These are phyloP conservation scores for Mimumesa dahlbomi DNA, from an alignment of 2,888 invertebrate genomes.

Conservation along the genomic window DNA sequence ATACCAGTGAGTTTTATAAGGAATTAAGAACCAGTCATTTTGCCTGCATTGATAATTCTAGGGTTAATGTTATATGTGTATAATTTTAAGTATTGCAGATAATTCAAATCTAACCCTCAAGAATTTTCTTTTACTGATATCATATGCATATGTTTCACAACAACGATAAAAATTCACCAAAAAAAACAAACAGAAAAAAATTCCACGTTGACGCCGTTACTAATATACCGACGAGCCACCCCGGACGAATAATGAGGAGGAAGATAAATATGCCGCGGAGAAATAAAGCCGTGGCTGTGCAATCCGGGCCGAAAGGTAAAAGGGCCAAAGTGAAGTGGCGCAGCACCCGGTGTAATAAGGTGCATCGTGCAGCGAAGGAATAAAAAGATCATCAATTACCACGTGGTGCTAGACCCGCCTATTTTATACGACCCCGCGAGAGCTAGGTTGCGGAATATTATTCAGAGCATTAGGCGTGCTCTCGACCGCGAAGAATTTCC, in stretches of 20 bases:
- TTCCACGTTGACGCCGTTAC: conserved; percentile 25
- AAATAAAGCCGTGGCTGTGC: conserved; percentile 58
- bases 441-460: conserved; percentile 75
- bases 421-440: conserved; percentile 59
- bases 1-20: too few relatives aligned
- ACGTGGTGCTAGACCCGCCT: conserved; percentile 45
- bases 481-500: conserved; percentile 75
- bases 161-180: too few relatives aligned
- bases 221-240: conserved; percentile 42
- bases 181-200: too few relatives aligned
- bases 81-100: too few relatives aligned
- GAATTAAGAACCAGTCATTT: too few relatives aligned
- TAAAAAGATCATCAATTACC: conserved; percentile 77
- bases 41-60: too few relatives aligned
- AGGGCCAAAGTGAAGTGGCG: conserved; percentile 34
- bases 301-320: conserved; percentile 56
- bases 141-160: too few relatives aligned
- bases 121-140: too few relatives aligned
- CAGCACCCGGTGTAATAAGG: conserved; percentile 64
- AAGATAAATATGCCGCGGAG: conserved; percentile 59
- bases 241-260: conserved; percentile 49
- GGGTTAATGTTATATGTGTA: too few relatives aligned
- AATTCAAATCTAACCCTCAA: too few relatives aligned
- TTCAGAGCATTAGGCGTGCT: conserved; percentile 76
- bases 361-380: conserved; percentile 70